Base-by-base conservation (phyloP, 2,888 invertebrate genomes). In the Mesoligia furuncula region DNA sequence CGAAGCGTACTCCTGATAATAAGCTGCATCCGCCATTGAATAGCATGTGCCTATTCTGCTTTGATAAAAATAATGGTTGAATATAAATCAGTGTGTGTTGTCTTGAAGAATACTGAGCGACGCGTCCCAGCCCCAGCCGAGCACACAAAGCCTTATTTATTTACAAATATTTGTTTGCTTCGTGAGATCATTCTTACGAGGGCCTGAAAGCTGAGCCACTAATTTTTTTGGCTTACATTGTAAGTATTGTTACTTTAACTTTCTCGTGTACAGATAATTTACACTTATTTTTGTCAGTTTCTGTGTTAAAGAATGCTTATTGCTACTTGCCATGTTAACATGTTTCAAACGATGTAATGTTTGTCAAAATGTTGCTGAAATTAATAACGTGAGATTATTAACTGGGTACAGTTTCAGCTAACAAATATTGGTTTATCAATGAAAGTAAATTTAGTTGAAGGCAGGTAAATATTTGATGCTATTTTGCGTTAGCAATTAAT, bases 161-260 rank as follows among this genome's bases (percentile, higher is more conserved):
- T 91, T 90, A 87, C 90, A 92, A 93, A 93, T 93, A 94, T 93
- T 93, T 93, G 92, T 93, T 93, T 91, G 89, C 91, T 90, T 85
- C 80, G 84, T 86, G 83, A 88, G 87, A 92, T 91, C 90, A 91
- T 89, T 90, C 77, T 83, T 85, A 86, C 79, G 87, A 81, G 85
- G 84, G 85, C 83, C 84, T 81, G 83, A 76, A 78, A 79, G 85
- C 79, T 80, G 87, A 89, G 86, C 85, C 85, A 78, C 77, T 83
- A 81, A 89, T 89, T 88, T 89, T 89, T 90, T 88, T 82, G 85
- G 86, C 85, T 87, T 86, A 85, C 75, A 66, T 27, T 77, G 71
- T 79, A 81, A 86, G 84, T 74, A 81, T 84, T 81, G 85, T 79
- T 80, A 70, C 65, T 80, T 71, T 80, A 79, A 83, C 73, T 87